Conservation (phyloP, 2,888 invertebrate genomes). For the Noctua pronuba region DNA sequence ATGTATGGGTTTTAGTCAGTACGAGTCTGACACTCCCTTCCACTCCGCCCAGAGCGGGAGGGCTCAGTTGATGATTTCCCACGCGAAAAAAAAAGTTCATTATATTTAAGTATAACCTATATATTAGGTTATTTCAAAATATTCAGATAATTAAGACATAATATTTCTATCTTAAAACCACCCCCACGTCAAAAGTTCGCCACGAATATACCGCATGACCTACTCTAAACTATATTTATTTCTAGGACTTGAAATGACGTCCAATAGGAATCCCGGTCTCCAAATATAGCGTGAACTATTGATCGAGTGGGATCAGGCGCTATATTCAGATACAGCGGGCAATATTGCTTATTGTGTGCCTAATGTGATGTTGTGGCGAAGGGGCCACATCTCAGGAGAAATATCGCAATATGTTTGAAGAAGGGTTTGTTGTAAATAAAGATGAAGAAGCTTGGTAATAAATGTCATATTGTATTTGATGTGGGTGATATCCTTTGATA, state of each 20-base stretch:
- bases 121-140: neutral
- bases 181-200: neutral
- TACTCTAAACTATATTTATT: constrained; percentile 18
- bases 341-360: constrained; percentile 34
- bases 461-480: constrained; percentile 8
- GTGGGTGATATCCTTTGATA: neutral
- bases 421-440: constrained; percentile 4
- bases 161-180: neutral
- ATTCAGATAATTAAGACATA: too few species aligned
- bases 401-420: constrained; percentile 34
- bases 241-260: constrained; percentile 32
- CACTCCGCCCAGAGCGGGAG: too few species aligned
- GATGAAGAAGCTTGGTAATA: constrained; percentile 16
- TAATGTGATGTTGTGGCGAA: constrained; percentile 32
- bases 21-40: too few species aligned
- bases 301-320: constrained; percentile 47
- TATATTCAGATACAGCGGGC: constrained; percentile 32
- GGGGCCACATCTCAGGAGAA: constrained; percentile 25
- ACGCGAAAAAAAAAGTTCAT: too few species aligned
- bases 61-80: too few species aligned
- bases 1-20: too few species aligned
- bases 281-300: constrained; percentile 60
- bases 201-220: constrained; percentile 11
- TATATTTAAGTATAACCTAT: neutral
- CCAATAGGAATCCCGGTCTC: constrained; percentile 32